A percentile compares a stretch with the other conserved stretches of the same genome.
phyloP scores from a whole-genome alignment of 2,888 invertebrate genomes.

The Dendrolimus houi region DNA sequence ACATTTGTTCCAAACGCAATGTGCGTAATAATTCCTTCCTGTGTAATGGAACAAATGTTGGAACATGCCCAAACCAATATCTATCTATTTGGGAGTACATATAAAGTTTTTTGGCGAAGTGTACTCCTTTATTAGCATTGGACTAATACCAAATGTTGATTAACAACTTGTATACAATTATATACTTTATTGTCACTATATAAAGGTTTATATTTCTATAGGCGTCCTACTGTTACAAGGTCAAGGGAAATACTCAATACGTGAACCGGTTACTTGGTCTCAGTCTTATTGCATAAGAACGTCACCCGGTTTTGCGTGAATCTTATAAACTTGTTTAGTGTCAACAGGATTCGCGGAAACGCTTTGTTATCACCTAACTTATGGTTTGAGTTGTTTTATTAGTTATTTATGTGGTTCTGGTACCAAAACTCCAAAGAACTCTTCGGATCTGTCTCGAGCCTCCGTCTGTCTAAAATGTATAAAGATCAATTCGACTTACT shows the following conservation, averaged over 20 bases:
- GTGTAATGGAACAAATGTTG: slow-evolving; percentile 18
- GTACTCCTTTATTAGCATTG: slow-evolving; percentile 62
- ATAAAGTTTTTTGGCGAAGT: slow-evolving; percentile 59
- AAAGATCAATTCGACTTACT: too few relatives aligned
- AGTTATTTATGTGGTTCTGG: too few relatives aligned
- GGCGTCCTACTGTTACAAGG: slow-evolving; percentile 29
- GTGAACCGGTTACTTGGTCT: slow-evolving; percentile 39
- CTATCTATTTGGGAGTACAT: slow-evolving; percentile 26
- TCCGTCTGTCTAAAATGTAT: too few relatives aligned
- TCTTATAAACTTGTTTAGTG: slow-evolving; percentile 9
- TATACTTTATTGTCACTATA: slow-evolving; percentile 32
- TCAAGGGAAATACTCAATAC: slow-evolving; percentile 56
- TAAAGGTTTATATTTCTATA: slow-evolving; percentile 33
- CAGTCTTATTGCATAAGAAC: slow-evolving; percentile 46
- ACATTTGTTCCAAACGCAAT: too few relatives aligned
- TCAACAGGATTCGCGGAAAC: too few relatives aligned
- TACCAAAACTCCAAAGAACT: too few relatives aligned
- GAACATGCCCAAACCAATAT: slow-evolving; percentile 21
- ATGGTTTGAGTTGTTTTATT: too few relatives aligned
- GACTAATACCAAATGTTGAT: slow-evolving; percentile 65
- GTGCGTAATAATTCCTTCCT: too few relatives aligned
- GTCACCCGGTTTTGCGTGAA: slow-evolving; percentile 26
- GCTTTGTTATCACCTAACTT: too few relatives aligned
- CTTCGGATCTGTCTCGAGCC: too few relatives aligned
- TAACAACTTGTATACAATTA: slow-evolving; percentile 42